These are phyloP conservation scores for Carposina sasakii DNA, from an alignment of 1,140 invertebrate genomes.

Conservation along the genomic window DNA sequence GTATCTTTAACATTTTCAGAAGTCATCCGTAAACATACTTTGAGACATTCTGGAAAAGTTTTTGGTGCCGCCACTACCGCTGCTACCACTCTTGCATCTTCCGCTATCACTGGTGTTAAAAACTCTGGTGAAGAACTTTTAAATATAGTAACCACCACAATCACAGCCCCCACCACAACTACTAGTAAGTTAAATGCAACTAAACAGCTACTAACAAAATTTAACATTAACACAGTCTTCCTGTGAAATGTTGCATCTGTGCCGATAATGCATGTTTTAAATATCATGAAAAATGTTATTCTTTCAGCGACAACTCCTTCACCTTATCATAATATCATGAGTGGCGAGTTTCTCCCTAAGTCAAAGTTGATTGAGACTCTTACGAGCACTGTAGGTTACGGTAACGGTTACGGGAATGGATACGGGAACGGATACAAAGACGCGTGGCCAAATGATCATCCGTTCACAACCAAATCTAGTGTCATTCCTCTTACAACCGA, in stretches of 20 bases:
- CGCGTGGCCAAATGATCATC: conserved; percentile 68
- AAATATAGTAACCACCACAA: conserved; percentile 66
- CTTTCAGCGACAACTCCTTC: conserved; percentile 65
- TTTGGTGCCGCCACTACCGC: conserved; percentile 55
- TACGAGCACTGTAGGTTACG: conserved; percentile 64
- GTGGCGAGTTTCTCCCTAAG: conserved; percentile 46
- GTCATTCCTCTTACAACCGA: conserved; percentile 55
- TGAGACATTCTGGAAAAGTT: conserved; percentile 64
- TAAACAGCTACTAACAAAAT: too few species aligned
- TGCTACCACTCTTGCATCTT: conserved; percentile 55
- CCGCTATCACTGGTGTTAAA: conserved; percentile 63
- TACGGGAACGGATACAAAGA: conserved; percentile 52
- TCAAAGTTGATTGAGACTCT: conserved; percentile 61
- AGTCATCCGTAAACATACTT: conserved; percentile 63
- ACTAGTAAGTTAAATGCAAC: conserved; percentile 60
- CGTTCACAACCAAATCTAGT: conserved; percentile 65
- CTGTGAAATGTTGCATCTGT: conserved; percentile 46
- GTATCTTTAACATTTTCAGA: conserved; percentile 41
- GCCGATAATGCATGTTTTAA: conserved; percentile 42
- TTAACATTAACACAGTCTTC: conserved; percentile 16
- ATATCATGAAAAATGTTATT: too few species aligned
- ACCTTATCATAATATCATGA: conserved; percentile 56
- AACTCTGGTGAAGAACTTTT: conserved; percentile 67
- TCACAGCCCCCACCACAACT: conserved; percentile 59
- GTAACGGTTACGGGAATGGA: conserved; percentile 40